Percentiles rank a stretch among this genome's conserved stretches.
phyloP scores from a whole-genome alignment of 2,888 invertebrate species.

The Phortica okadai region DNA sequence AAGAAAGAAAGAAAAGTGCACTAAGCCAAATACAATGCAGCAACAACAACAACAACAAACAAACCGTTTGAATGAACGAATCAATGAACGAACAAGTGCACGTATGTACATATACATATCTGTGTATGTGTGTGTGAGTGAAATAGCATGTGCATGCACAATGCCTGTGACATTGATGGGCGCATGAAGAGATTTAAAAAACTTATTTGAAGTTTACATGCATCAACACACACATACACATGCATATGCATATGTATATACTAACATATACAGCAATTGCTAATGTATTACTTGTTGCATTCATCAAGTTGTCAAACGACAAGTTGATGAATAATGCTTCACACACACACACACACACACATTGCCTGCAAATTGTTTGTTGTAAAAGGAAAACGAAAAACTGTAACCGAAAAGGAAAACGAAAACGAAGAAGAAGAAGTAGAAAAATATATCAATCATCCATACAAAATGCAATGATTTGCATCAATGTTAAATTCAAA shows the following conservation, averaged over 20 bases:
- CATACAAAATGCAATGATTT: neutral
- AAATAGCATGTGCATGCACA: neutral
- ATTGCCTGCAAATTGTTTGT: neutral
- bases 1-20: neutral
- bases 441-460: neutral
- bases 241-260: too few species aligned
- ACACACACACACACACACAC: slow-evolving; percentile 6
- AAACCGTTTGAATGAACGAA: too few species aligned
- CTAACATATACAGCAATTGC: too few species aligned
- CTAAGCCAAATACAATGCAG: neutral
- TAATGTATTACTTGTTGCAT: too few species aligned
- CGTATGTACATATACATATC: neutral
- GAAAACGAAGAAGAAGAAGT: neutral
- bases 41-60: too few species aligned
- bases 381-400: neutral
- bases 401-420: too few species aligned
- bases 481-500: neutral
- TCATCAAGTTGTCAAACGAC: too few species aligned
- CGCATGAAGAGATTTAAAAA: too few species aligned
- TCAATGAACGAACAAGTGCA: neutral
- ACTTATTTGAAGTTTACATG: neutral
- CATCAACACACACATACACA: too few species aligned
- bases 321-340: neutral
- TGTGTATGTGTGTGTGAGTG: neutral
- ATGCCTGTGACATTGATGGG: too few species aligned